A percentile compares a stretch with the other conserved stretches of the same genome.
Evolutionary conservation across 2,113 vertebrate genomes (phyloP).

Genomic region (Myrmecophaga tridactyla): DNA sequence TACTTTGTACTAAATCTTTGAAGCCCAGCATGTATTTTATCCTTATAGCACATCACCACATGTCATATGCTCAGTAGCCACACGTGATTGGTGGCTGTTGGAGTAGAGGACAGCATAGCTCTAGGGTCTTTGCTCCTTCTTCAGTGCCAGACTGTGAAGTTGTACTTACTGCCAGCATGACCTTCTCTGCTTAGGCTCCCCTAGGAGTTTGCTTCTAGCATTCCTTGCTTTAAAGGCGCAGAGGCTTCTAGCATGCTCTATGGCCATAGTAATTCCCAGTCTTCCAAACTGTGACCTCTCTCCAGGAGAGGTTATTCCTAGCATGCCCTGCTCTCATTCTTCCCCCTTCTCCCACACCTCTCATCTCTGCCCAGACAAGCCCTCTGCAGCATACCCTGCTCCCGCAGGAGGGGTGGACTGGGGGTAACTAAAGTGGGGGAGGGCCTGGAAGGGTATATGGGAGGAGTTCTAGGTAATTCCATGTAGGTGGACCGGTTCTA

Average conservation of each 20-base stretch:
- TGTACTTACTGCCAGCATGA: not conserved
- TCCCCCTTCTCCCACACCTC: not conserved
- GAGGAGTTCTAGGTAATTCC: not conserved
- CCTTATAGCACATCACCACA: not conserved
- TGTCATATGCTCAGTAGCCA: not conserved
- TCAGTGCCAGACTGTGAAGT: not conserved
- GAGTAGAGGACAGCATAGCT: too few species aligned
- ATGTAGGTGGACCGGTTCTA: fast-evolving
- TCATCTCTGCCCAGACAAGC: not conserved
- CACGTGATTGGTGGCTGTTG: not conserved
- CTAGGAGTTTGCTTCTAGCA: not conserved
- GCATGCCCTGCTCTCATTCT: not conserved
- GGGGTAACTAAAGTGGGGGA: not conserved
- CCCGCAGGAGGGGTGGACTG: not conserved
- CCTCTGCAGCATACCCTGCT: not conserved
- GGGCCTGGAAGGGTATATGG: fast-evolving
- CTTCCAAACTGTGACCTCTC: not conserved
- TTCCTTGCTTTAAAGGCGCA: too few species aligned
- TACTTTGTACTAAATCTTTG: not conserved
- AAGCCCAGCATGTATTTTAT: not conserved
- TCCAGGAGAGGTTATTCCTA: not conserved
- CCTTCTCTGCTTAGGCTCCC: not conserved
- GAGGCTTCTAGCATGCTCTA: not conserved
- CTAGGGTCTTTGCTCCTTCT: not conserved
- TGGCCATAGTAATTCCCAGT: not conserved